phyloP scores from a whole-genome alignment of 2,888 invertebrate genomes.

The Dicranocentrus wangi region DNA sequence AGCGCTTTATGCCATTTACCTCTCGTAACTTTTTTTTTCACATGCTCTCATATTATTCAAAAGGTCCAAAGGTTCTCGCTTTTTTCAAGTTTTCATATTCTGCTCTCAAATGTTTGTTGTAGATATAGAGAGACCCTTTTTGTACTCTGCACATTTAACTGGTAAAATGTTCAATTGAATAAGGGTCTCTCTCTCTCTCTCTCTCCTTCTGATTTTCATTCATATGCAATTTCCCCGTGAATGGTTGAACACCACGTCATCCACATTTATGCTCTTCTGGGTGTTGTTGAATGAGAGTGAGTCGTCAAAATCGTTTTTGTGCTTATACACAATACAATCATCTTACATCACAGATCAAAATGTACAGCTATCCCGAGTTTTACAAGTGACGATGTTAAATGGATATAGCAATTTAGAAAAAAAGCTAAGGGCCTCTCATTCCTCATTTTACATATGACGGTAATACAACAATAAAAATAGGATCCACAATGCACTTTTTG shows the following conservation, averaged over 20 bases:
- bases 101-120: too few species aligned
- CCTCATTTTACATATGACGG: too few species aligned
- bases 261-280: neutral
- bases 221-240: constrained; percentile 7
- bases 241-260: constrained; percentile 11
- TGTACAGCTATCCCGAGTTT: neutral
- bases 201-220: too few species aligned
- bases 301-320: constrained; percentile 6
- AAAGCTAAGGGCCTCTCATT: constrained; percentile 15
- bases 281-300: constrained; percentile 16
- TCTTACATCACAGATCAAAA: too few species aligned
- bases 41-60: neutral
- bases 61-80: neutral
- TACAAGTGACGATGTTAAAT: constrained; percentile 8
- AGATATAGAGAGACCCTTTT: too few species aligned
- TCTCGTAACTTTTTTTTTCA: neutral
- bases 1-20: neutral
- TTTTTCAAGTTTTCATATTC: too few species aligned
- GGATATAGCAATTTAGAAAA: constrained; percentile 12
- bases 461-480: too few species aligned
- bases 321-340: too few species aligned
- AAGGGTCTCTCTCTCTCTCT: constrained; percentile 8
- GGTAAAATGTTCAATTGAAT: neutral
- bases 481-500: too few species aligned
- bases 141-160: neutral